Evolutionary conservation across 2,113 vertebrate species (phyloP).

Genomic region (Lepus timidus): DNA sequence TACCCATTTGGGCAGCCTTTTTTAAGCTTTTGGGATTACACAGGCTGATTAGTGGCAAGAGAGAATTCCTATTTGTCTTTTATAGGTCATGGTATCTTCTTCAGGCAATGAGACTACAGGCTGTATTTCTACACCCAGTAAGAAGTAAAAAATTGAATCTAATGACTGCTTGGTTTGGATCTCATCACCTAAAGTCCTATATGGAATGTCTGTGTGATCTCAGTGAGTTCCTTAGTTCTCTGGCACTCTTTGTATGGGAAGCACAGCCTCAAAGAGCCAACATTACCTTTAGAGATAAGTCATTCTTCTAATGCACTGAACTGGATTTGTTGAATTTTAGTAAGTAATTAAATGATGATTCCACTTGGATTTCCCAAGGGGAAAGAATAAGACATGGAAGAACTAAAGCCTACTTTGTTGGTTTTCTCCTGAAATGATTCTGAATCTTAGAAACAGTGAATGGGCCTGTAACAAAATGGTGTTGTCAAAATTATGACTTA

Average conservation of each 20-base stretch:
- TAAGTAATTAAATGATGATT: neutral
- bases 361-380: slow-evolving; percentile 19
- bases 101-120: neutral
- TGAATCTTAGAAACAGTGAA: slow-evolving; percentile 39
- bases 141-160: neutral
- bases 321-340: neutral
- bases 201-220: neutral
- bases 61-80: slow-evolving; percentile 1
- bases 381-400: neutral
- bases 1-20: neutral
- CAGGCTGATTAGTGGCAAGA: neutral
- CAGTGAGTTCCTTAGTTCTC: neutral
- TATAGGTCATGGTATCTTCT: neutral
- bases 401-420: neutral
- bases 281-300: neutral
- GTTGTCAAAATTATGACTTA: neutral
- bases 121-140: neutral
- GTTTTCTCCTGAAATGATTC: slow-evolving; percentile 58
- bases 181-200: neutral
- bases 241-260: neutral
- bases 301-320: neutral
- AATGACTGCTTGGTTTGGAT: neutral
- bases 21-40: neutral
- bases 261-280: neutral
- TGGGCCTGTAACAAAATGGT: neutral